Conservation (phyloP, 2,888 invertebrate genomes). For the Lasioglossum leucozonium region DNA sequence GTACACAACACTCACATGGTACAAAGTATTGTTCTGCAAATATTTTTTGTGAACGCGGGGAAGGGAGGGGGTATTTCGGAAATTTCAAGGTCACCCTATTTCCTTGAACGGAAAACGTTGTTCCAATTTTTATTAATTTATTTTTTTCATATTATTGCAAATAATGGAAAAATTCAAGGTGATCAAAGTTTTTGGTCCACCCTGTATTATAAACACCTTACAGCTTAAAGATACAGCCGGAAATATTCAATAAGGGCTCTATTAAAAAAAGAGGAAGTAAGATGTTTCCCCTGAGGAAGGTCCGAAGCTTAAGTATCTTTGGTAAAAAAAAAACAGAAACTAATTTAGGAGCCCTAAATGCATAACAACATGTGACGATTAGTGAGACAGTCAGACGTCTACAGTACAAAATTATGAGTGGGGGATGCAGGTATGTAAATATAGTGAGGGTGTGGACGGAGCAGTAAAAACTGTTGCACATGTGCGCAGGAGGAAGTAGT, state of each 20-base stretch:
- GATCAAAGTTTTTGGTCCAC: no score
- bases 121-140: no score
- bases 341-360: conserved; percentile 32
- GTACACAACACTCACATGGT: no score
- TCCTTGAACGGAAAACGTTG: no score
- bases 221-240: conserved; percentile 24
- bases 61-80: no score
- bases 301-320: conserved; percentile 15
- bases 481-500: not conserved
- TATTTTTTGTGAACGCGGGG: no score
- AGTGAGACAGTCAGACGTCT: conserved; percentile 47
- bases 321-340: conserved; percentile 29
- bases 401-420: not conserved
- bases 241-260: conserved; percentile 25
- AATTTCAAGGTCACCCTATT: no score
- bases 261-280: conserved; percentile 17
- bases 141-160: no score
- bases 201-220: not conserved
- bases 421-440: conserved; percentile 35
- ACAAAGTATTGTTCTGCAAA: no score
- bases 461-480: conserved; percentile 22
- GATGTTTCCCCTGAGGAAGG: conserved; percentile 1
- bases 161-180: no score
- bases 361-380: conserved; percentile 30
- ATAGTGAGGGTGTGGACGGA: conserved; percentile 33